Conservation (phyloP, 2,113 vertebrate species). For the Spea multiplicata region DNA sequence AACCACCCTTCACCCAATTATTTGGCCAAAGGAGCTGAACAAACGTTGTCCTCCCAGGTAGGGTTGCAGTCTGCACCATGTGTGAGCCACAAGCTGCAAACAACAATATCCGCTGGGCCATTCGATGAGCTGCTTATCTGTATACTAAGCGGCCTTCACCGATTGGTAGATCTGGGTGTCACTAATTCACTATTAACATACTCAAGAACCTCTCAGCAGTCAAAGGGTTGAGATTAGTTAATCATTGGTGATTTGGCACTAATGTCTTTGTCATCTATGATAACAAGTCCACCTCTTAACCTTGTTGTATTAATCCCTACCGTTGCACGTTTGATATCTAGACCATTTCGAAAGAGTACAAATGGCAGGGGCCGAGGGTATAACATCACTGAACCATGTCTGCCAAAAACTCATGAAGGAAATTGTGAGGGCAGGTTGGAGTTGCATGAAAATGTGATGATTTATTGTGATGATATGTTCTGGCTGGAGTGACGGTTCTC, state of each 20-base stretch:
- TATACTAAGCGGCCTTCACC: no score
- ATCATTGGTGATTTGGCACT: slow-evolving; percentile 28
- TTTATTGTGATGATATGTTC: no score
- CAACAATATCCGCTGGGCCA: no score
- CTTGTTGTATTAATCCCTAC: slow-evolving; percentile 7
- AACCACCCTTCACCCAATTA: slow-evolving; percentile 33
- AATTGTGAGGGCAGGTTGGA: no score
- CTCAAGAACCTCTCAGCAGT: not conserved
- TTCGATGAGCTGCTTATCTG: not conserved
- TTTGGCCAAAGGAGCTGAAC: not conserved
- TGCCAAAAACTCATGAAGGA: no score
- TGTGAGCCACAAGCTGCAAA: no score
- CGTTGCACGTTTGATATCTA: no score
- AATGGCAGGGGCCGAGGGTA: no score
- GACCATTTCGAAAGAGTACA: no score
- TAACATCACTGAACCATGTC: no score
- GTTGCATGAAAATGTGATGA: no score
- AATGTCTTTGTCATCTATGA: slow-evolving; percentile 4
- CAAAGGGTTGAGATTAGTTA: not conserved
- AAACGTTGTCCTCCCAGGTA: slow-evolving; percentile 29
- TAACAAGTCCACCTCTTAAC: not conserved
- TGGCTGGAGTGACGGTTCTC: no score
- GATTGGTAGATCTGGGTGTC: not conserved
- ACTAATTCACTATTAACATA: not conserved
- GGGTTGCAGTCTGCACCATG: not conserved